These are phyloP conservation scores for Entelurus aequoreus DNA, from an alignment of 2,113 vertebrate species.

Conservation along the genomic window DNA sequence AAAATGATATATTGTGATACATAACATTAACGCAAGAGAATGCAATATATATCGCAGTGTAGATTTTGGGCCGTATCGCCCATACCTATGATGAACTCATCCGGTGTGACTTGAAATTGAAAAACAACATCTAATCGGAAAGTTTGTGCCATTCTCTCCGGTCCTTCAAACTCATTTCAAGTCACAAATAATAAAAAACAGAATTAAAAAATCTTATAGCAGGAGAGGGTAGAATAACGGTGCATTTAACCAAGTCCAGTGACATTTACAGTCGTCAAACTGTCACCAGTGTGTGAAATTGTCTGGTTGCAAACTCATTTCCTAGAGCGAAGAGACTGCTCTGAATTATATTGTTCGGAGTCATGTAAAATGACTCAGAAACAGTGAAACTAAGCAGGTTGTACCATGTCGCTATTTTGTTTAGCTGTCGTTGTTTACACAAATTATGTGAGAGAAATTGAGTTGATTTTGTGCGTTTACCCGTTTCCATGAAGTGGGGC, in stretches of 20 bases:
- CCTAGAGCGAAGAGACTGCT: not conserved
- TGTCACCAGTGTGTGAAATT: conserved; percentile 1
- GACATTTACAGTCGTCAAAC: conserved; percentile 7
- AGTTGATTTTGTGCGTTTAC: no score
- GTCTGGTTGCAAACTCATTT: not conserved
- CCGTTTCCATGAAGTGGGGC: no score
- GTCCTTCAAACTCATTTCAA: not conserved
- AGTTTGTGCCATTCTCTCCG: not conserved
- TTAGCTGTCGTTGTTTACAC: not conserved
- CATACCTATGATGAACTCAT: no score
- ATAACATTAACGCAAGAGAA: no score
- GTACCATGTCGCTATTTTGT: conserved; percentile 4
- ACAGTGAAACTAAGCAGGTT: conserved; percentile 11
- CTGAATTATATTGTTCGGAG: conserved; percentile 9
- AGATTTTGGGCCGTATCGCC: no score
- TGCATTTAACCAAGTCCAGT: not conserved
- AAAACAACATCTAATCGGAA: not conserved
- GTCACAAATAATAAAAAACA: not conserved
- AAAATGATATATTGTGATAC: no score
- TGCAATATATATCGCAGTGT: no score
- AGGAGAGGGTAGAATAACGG: not conserved
- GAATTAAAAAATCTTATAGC: not conserved
- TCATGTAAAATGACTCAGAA: conserved; percentile 14
- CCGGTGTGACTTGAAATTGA: no score
- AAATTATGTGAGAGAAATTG: not conserved